Evolutionary conservation across 2,113 vertebrate genomes (phyloP).

Genomic region (Sylvilagus bachmani): DNA sequence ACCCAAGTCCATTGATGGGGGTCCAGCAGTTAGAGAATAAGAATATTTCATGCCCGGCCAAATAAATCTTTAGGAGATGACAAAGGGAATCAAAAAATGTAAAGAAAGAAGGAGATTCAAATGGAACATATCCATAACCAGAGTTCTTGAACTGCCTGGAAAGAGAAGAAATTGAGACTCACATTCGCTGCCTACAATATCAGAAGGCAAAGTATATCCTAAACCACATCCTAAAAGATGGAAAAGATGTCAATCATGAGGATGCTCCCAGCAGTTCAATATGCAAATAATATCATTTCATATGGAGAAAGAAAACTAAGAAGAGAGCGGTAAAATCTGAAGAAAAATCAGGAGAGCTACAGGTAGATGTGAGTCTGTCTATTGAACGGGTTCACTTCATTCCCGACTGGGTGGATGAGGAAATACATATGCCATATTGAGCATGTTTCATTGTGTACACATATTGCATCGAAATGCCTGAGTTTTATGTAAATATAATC

Average conservation of each 20-base stretch:
- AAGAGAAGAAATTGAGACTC: slow-evolving; percentile 23
- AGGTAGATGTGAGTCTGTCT: neutral
- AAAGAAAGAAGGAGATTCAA: slow-evolving; percentile 19
- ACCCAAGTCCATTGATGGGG: neutral
- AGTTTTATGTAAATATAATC: neutral
- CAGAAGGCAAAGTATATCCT: neutral
- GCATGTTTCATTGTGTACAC: no score
- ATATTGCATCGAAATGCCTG: neutral
- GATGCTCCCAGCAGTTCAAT: neutral
- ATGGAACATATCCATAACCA: neutral
- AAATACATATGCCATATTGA: neutral
- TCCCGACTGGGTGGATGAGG: neutral
- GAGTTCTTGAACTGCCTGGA: neutral
- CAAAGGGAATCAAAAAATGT: neutral
- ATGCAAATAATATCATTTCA: neutral
- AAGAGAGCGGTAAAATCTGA: neutral
- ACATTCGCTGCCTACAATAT: neutral
- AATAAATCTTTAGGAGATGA: neutral
- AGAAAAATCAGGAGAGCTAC: neutral
- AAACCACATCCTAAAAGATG: neutral
- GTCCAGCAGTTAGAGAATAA: neutral
- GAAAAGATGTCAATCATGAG: neutral
- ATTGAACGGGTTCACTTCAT: neutral
- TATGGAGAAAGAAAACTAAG: neutral
- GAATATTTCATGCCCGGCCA: neutral